Conservation (phyloP, 2,888 invertebrate genomes). For the Acheta domesticus region DNA sequence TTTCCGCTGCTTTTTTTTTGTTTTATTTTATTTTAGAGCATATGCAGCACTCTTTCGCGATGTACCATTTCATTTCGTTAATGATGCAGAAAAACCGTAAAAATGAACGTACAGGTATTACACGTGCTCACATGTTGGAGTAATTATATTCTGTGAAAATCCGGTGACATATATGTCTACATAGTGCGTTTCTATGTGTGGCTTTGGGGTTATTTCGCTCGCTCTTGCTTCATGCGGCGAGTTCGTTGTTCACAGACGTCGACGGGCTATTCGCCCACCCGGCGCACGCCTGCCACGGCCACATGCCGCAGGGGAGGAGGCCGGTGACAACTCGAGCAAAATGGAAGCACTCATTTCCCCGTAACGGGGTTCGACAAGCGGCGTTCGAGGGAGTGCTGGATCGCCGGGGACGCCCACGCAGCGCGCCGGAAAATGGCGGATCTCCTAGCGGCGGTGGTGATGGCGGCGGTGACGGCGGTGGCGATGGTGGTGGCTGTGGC, state of each 20-base stretch:
- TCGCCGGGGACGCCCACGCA: neutral
- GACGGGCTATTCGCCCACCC: too few species aligned
- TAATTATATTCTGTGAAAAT: neutral
- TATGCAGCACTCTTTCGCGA: neutral
- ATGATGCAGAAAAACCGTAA: slow-evolving; percentile 9
- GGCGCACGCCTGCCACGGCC: too few species aligned
- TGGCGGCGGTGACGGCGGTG: too few species aligned
- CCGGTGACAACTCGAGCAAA: neutral
- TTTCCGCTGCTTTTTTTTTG: neutral
- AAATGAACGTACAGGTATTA: slow-evolving; percentile 18
- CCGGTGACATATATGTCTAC: neutral
- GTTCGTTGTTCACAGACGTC: neutral
- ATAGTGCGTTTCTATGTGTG: neutral
- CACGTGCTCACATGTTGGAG: slow-evolving; percentile 11
- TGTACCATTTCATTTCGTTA: slow-evolving; percentile 10
- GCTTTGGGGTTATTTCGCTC: neutral
- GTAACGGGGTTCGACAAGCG: neutral
- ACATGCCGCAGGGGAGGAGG: too few species aligned
- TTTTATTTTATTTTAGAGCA: slow-evolving; percentile 6
- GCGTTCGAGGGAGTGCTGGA: neutral
- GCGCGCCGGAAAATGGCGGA: neutral
- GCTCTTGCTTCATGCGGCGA: slow-evolving; percentile 2
- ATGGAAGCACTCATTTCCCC: neutral
- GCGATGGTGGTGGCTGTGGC: too few species aligned
- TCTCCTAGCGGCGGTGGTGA: too few species aligned